A percentile compares a stretch with the other conserved stretches of the same genome.
phyloP scores from a whole-genome alignment of 1,140 invertebrate species.

The Delia radicum region DNA sequence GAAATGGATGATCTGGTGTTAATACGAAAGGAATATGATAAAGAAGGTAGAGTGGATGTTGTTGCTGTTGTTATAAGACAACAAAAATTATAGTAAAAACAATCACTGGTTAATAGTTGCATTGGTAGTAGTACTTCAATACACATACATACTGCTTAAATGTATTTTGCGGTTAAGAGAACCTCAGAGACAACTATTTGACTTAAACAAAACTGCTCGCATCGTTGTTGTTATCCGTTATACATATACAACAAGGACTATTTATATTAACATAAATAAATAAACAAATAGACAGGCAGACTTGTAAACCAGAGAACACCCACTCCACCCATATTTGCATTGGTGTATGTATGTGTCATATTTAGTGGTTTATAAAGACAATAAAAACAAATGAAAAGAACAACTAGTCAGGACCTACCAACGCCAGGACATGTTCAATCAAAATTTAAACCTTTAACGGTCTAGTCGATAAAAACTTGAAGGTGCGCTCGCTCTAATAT shows the following conservation, averaged over 20 bases:
- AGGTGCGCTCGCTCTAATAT: constrained; percentile 2
- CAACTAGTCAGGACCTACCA: background rate
- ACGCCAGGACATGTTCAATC: constrained; percentile 26
- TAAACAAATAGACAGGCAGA: background rate
- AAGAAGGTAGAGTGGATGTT: background rate
- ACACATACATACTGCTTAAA: background rate
- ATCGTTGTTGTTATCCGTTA: background rate
- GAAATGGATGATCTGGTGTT: constrained; percentile 9
- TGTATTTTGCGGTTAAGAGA: background rate
- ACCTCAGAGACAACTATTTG: background rate
- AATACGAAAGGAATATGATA: background rate
- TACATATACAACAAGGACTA: background rate
- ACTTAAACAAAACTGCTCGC: background rate
- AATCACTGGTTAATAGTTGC: background rate
- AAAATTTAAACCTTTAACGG: constrained; percentile 27
- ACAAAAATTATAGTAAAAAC: background rate
- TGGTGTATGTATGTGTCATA: background rate
- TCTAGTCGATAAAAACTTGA: constrained; percentile 8
- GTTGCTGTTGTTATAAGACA: background rate
- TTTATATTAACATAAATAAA: no score
- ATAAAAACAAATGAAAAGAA: background rate
- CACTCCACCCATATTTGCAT: background rate
- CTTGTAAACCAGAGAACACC: background rate
- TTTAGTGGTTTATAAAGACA: background rate
- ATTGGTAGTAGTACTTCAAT: background rate